Evolutionary conservation across 30 jellyfish, hydroid and myxozoan species (phyloP).

Genomic region (Sanderia malayensis): DNA sequence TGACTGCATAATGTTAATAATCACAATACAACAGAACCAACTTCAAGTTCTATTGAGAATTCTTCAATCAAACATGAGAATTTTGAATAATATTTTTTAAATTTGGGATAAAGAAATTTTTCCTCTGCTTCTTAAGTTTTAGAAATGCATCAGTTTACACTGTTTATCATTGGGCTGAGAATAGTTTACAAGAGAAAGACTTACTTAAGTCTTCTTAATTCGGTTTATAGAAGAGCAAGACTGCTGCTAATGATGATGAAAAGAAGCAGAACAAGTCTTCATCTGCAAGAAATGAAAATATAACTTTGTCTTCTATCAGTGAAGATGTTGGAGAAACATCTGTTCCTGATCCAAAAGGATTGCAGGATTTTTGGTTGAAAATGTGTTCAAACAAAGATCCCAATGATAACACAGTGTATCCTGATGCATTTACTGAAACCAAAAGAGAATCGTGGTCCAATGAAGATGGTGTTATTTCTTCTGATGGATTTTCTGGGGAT

Average conservation of each 20-base stretch:
- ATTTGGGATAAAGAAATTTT: too few species aligned
- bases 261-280: not conserved
- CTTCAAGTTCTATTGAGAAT: too few species aligned
- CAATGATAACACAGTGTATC: constrained; percentile 68
- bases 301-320: not conserved
- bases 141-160: too few species aligned
- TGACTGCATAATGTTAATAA: too few species aligned
- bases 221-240: not conserved
- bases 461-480: not conserved
- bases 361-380: constrained; percentile 72
- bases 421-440: constrained; percentile 45
- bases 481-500: not conserved
- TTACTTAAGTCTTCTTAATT: too few species aligned
- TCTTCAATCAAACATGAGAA: too few species aligned
- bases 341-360: constrained; percentile 14
- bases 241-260: not conserved
- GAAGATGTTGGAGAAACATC: not conserved
- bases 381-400: constrained; percentile 70
- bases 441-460: constrained; percentile 5
- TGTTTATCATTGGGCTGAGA: too few species aligned
- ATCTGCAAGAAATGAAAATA: too few species aligned
- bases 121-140: too few species aligned
- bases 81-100: too few species aligned
- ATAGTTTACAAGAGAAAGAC: too few species aligned
- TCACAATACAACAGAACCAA: too few species aligned